Conservation (phyloP, 2,888 invertebrate species). For the Blera fallax region DNA sequence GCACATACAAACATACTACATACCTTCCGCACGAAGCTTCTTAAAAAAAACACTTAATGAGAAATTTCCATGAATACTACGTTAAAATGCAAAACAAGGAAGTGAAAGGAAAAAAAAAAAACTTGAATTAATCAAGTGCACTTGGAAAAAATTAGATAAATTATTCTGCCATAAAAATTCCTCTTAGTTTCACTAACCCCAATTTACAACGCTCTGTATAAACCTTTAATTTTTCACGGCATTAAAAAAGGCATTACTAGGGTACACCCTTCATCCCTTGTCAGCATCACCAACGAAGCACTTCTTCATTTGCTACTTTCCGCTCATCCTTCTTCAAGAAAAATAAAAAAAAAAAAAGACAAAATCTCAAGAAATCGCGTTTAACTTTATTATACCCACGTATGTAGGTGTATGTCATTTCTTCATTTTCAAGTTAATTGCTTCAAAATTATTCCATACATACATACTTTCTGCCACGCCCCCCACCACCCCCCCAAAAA, state of each 20-base stretch:
- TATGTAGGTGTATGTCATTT: slow-evolving; percentile 5
- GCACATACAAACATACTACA: background rate
- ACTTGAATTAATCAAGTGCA: slow-evolving; percentile 60
- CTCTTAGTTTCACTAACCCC: slow-evolving; percentile 47
- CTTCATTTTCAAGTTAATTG: slow-evolving; percentile 61
- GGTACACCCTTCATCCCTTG: background rate
- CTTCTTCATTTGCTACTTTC: background rate
- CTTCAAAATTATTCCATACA: slow-evolving; percentile 37
- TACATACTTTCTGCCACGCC: background rate
- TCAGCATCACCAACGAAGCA: background rate
- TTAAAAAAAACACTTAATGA: background rate
- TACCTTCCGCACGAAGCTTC: background rate
- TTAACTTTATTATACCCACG: slow-evolving; percentile 43
- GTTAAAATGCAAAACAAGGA: slow-evolving; percentile 14
- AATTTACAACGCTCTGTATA: slow-evolving; percentile 62
- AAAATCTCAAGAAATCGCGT: slow-evolving; percentile 21
- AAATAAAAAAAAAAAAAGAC: too few species aligned
- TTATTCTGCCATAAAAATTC: slow-evolving; percentile 53
- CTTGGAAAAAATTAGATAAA: slow-evolving; percentile 44
- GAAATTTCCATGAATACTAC: slow-evolving; percentile 5
- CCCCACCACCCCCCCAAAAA: background rate
- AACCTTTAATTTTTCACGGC: slow-evolving; percentile 59
- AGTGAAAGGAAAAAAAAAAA: background rate
- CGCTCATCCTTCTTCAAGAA: background rate
- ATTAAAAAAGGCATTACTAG: slow-evolving; percentile 58